Evolutionary conservation across 2,888 invertebrate genomes (phyloP), one percentile per base, ranked within the genome.

Genomic region (Clostera curtula): DNA sequence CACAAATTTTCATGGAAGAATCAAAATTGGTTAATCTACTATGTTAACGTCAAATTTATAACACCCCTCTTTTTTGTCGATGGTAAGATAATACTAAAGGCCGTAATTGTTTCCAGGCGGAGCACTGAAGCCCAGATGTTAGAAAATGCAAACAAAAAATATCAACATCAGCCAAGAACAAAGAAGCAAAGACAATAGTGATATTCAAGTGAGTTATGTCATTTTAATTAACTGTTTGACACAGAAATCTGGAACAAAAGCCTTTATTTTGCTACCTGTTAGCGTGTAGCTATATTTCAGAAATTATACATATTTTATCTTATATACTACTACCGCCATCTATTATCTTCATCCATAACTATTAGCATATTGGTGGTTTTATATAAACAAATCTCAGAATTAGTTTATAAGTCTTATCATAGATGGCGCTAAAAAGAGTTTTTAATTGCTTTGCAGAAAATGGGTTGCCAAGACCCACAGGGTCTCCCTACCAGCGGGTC

Each of bases 101-200:
- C 23, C 33, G 26, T 46, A 29, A 32, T 44, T 57, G 44, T 28
- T 62, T 52, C 24, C 68, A 77, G 75, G 47, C 60, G 46, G 45
- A 42, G 55, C 49, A 34, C 21, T 25, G 31, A 32, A 34, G 56
- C 49, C 45, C 36, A 39, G 43, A 43, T 52, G 49, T 49, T 50
- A 53, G 64, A 85, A 72, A 65, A 88, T 88, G 87, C 87, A 88
- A 77, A 88, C 87, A 38, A 88, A 88, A 70, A 88, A 87, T 59
- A 87, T 86, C 34, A 88, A 88, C 58, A 58, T 86, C 19, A 84
- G 75, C 43, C 85, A 86, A 54, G 85, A 85, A 47, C 85, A 77
- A 58, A 65, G 55, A 29, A 71, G 64, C 47, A 72, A 68, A 45
- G 73, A 72, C 41, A 63, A 40, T 43, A 66, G 62, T 43, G 73